Conservation (phyloP, 2,797 vertebrate species). For the Labroides dimidiatus region DNA sequence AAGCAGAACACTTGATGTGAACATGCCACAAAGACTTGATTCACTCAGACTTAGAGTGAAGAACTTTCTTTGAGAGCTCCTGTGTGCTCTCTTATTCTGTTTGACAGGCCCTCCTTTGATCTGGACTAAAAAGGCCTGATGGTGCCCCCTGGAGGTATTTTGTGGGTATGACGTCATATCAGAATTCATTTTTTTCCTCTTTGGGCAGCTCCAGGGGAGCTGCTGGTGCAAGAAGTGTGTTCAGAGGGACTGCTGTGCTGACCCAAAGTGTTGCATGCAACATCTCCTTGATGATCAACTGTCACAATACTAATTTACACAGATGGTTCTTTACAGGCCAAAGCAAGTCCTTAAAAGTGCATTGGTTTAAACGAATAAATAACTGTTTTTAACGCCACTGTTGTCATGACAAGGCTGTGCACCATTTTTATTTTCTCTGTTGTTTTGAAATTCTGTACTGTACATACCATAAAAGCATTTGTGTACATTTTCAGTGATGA, state of each 20-base stretch:
- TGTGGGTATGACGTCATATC: constrained; percentile 74
- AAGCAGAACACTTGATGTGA: constrained; percentile 61
- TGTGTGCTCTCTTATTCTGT: constrained; percentile 77
- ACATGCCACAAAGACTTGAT: constrained; percentile 55
- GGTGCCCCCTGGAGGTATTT: constrained; percentile 75
- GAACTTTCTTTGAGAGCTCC: constrained; percentile 68
- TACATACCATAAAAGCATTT: constrained; percentile 37
- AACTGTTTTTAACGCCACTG: constrained; percentile 56
- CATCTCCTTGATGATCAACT: constrained; percentile 43
- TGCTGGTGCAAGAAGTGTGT: constrained; percentile 40
- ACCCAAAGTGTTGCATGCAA: constrained; percentile 62
- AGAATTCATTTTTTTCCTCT: constrained; percentile 59
- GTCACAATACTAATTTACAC: constrained; percentile 31
- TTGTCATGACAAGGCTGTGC: constrained; percentile 66
- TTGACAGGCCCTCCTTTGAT: constrained; percentile 78
- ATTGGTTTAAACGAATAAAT: constrained; percentile 54
- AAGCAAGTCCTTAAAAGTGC: constrained; percentile 35
- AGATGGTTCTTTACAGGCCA: constrained; percentile 32
- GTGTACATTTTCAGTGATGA: constrained; percentile 39
- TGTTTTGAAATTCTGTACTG: constrained; percentile 62
- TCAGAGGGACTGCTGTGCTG: constrained; percentile 66
- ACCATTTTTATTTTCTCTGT: constrained; percentile 66
- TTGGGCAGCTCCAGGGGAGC: constrained; percentile 59
- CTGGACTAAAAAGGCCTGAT: constrained; percentile 70
- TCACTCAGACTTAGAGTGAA: constrained; percentile 48